phyloP scores from a whole-genome alignment of 1,140 invertebrate genomes.

The Neotoxoptera formosana region DNA sequence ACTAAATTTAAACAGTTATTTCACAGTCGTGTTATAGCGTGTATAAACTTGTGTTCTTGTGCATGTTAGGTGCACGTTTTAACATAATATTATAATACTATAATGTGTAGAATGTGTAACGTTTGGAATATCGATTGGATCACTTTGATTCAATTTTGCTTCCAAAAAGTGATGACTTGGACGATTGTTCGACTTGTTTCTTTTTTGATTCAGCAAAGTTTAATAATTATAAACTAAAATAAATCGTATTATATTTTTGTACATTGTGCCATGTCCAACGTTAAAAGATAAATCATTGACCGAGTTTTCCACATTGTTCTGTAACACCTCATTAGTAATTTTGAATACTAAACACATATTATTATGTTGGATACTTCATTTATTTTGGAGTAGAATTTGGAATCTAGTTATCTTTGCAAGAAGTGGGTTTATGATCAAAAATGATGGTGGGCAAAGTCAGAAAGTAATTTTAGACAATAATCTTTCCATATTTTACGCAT shows the following conservation, averaged over 20 bases:
- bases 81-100: neutral
- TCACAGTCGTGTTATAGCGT: neutral
- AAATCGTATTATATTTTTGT: neutral
- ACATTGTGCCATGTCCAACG: neutral
- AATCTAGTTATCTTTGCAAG: neutral
- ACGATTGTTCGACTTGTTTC: neutral
- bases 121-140: neutral
- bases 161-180: neutral
- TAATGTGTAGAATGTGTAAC: neutral
- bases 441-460: neutral
- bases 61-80: neutral
- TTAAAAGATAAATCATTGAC: neutral
- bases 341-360: slow-evolving; percentile 1
- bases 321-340: neutral
- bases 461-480: slow-evolving; percentile 35
- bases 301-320: neutral
- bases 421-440: neutral
- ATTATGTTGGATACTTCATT: neutral
- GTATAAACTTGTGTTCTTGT: neutral
- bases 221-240: neutral
- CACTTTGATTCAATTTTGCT: neutral
- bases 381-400: neutral
- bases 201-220: neutral
- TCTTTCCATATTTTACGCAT: neutral
- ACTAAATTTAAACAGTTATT: neutral